Percentiles rank a stretch among this genome's conserved stretches.
Evolutionary conservation across 2,888 invertebrate genomes (phyloP).

Genomic region (Thelaira solivaga): DNA sequence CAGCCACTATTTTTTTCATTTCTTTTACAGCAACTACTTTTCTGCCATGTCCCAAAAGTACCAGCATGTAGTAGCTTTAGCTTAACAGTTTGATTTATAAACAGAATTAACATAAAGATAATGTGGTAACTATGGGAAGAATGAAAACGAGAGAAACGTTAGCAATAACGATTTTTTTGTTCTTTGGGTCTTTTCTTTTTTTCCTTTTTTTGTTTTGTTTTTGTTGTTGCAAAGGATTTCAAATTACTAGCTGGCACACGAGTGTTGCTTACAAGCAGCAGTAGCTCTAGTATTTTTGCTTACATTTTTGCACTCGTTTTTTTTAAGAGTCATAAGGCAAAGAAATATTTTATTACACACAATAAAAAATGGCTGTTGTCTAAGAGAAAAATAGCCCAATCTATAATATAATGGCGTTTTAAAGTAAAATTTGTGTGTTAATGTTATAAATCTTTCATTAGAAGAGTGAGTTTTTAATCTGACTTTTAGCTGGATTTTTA

Average conservation of each 20-base stretch:
- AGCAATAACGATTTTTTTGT: constrained; percentile 31
- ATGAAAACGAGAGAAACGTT: constrained; percentile 16
- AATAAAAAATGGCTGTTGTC: constrained; percentile 13
- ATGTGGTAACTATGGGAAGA: constrained; percentile 36
- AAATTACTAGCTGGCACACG: not conserved
- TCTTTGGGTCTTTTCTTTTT: not conserved
- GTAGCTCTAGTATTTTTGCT: constrained; percentile 3
- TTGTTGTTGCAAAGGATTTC: not conserved
- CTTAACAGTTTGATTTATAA: constrained; percentile 62
- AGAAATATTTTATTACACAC: constrained; percentile 14
- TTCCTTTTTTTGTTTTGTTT: not conserved
- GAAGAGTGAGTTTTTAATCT: not conserved
- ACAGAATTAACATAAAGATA: constrained; percentile 62
- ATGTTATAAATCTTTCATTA: constrained; percentile 21
- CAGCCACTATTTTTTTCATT: constrained; percentile 52
- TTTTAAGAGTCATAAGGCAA: not conserved
- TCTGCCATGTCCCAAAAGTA: not conserved
- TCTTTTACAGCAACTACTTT: constrained; percentile 48
- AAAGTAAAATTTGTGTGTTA: not conserved
- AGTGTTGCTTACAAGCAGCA: not conserved
- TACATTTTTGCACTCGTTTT: constrained; percentile 22
- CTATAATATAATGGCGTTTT: not conserved
- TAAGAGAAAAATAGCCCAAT: not conserved
- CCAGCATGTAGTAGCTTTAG: constrained; percentile 40
- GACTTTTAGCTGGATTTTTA: not conserved